phyloP scores from a whole-genome alignment of 2,113 vertebrate genomes.

The Condylura cristata region DNA sequence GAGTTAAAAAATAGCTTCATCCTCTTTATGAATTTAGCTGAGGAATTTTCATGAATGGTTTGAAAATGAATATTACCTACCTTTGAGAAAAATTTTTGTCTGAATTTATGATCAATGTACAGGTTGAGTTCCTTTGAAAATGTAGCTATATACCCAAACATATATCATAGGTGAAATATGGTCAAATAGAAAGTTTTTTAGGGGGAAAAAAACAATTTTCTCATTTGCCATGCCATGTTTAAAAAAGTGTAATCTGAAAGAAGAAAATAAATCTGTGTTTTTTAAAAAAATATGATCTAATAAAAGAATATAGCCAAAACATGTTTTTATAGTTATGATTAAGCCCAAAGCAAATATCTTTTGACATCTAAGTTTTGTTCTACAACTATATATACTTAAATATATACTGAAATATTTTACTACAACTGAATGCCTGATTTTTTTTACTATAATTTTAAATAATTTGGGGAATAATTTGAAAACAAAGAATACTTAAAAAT shows the following conservation, averaged over 20 bases:
- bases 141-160: neutral
- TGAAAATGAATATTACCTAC: constrained; percentile 31
- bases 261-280: constrained; percentile 1
- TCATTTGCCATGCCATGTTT: neutral
- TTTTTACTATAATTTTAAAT: constrained; percentile 53
- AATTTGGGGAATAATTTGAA: constrained; percentile 30
- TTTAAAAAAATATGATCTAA: neutral
- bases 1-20: neutral
- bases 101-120: constrained; percentile 24
- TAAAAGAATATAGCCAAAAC: constrained; percentile 24
- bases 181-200: constrained; percentile 16
- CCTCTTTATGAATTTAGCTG: neutral
- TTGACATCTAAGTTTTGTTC: constrained; percentile 9
- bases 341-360: constrained; percentile 31
- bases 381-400: neutral
- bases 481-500: constrained; percentile 52
- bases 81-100: constrained; percentile 29
- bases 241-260: constrained; percentile 32
- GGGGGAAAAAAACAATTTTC: neutral
- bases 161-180: neutral
- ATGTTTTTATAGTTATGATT: constrained; percentile 14
- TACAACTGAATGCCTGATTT: neutral
- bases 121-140: neutral
- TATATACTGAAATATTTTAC: constrained; percentile 35
- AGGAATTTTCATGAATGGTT: constrained; percentile 43